Evolutionary conservation across 2,113 vertebrate species (phyloP).

Genomic region (Platysteira castanea): DNA sequence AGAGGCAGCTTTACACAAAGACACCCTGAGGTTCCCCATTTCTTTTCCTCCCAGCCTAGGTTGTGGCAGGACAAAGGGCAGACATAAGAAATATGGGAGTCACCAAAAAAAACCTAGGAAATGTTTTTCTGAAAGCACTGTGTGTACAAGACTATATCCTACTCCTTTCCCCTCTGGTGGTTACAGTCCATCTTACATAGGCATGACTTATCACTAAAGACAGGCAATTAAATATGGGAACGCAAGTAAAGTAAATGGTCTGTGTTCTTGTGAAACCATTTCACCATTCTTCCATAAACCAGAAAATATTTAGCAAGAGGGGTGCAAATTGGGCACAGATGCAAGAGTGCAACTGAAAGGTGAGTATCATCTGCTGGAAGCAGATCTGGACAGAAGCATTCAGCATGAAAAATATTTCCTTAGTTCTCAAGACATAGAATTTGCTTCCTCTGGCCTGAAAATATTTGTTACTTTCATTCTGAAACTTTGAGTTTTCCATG

Average conservation of each 20-base stretch:
- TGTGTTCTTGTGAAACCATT: constrained; percentile 58
- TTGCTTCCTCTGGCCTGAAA: background rate
- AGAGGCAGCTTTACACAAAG: background rate
- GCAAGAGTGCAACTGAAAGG: background rate
- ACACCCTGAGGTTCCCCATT: background rate
- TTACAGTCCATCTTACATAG: background rate
- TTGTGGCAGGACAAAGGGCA: background rate
- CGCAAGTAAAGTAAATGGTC: background rate
- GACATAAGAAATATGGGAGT: background rate
- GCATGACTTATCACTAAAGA: constrained; percentile 21
- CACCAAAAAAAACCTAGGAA: background rate
- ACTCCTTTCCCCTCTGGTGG: background rate
- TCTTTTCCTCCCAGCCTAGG: background rate
- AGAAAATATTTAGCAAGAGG: constrained; percentile 66
- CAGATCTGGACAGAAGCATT: background rate
- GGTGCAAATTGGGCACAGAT: background rate
- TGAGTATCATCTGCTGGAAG: background rate
- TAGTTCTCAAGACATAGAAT: background rate
- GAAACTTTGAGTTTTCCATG: background rate
- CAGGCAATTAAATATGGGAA: constrained; percentile 33
- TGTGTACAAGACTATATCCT: background rate
- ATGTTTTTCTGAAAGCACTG: background rate
- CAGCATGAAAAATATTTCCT: background rate
- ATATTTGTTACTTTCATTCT: background rate
- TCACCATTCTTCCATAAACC: constrained; percentile 51